Conservation (phyloP, 2,113 vertebrate genomes). For the Callospermophilus lateralis region DNA sequence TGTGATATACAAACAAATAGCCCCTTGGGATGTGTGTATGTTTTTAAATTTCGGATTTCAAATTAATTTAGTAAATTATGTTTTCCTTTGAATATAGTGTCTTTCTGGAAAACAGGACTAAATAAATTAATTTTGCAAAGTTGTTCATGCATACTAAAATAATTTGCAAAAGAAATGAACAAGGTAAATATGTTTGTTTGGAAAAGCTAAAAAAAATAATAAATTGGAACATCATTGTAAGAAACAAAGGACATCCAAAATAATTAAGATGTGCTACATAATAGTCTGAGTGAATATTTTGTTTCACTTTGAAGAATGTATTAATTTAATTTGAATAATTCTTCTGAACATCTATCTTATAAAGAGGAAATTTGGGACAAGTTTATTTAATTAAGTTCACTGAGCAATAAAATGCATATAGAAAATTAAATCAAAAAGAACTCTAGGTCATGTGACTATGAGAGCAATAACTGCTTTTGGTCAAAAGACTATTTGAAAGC, state of each 20-base stretch:
- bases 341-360: background rate
- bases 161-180: constrained; percentile 11
- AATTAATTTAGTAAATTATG: background rate
- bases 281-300: background rate
- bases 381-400: background rate
- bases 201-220: background rate
- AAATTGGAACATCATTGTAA: background rate
- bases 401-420: background rate
- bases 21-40: fast-evolving
- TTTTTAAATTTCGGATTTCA: background rate
- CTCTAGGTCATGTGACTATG: background rate
- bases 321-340: constrained; percentile 8
- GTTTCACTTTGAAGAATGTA: background rate
- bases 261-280: background rate
- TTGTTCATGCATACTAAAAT: background rate
- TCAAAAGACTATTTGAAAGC: background rate
- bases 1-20: background rate
- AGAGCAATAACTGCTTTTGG: background rate
- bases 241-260: background rate
- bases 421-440: background rate
- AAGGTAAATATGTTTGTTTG: constrained; percentile 5
- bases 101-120: background rate
- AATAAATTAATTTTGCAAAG: background rate
- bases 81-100: background rate
- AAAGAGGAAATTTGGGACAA: background rate